Evolutionary conservation across 1,140 invertebrate genomes (phyloP), one percentile per base, ranked within the genome.

Genomic region (Myzus persicae): DNA sequence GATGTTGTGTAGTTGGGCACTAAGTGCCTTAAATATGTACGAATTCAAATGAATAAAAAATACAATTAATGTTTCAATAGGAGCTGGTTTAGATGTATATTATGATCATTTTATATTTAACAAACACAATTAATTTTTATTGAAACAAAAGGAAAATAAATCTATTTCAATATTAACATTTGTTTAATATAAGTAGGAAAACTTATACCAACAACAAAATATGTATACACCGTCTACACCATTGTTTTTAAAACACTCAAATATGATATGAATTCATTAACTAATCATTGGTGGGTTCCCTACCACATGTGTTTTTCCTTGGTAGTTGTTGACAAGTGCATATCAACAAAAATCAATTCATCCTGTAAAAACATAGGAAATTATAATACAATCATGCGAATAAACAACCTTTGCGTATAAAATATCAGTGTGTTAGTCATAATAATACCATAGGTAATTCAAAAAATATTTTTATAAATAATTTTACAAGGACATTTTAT

Each of bases 351-450:
- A 76, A 76, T 76, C 11, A 76, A n/a, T n/a, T 76, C 14, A 76
- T 18, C 31, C 11, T 2, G 2, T 2, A n/a, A 0, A 76, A 1
- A 7, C 4, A 18, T 51, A 51, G 48, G 48, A 0, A 5, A 0
- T 44, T 59, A 9, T 31, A 59, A n/a, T 31, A 67, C 11, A 67
- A 3, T 67, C n/a, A 14, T 31, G 24, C 7, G 26, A 0, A n/a
- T n/a, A 76, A 36, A n/a, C 5, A n/a, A 76, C 54, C 5, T n/a
- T 76, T 76, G 59, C 2, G 9, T 36, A n/a, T 76, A n/a, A 18
- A n/a, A 76, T 76, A 67, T 76, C 36, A 76, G 20, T 59, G 18
- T n/a, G 31, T 76, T 18, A 76, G 31, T n/a, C 0, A 76, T n/a
- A 4, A 20, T 18, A n/a, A 31, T n/a, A 6, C 59, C 36, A n/a